Base-by-base conservation (phyloP, 2,888 invertebrate species). In the Perithous albicinctus region DNA sequence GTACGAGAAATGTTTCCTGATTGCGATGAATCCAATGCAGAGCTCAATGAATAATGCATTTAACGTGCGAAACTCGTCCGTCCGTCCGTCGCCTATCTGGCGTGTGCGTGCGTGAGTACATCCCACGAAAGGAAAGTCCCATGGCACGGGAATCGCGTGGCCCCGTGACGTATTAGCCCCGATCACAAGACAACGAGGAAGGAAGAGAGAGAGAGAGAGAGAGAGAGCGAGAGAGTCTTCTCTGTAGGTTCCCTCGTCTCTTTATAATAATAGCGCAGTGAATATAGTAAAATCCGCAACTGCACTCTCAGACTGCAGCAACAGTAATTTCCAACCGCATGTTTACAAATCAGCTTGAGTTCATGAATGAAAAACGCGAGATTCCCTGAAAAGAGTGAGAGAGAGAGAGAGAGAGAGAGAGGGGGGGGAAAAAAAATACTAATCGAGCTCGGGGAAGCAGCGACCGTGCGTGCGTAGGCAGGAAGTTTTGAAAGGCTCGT, bases 81-180 rank as follows among this genome's bases (percentile, higher is more conserved):
- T 67, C 74, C 63, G 56, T 74, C 23, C 20, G 26, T 70, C 20
- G 56, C 56, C 48, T 38, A 15, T 0, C 41, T 35, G 29, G 18
- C 18, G 64, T 56, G 41, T 38, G 43, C 51, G 69, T 75, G 78
- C 82, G 75, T 78, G 78, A 82, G 75, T 82, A 82, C 78, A 78
- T 84, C 82, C 79, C 83, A 85, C 82, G 82, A 83, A 75, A 82
- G 75, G 83, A 84, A 83, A 83, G 81, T 85, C 82, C 82, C 85
- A 85, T 84, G 81, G 75, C 74, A 72, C 75, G 70, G 75, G 82
- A 66, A 75, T 82, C 82, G 63, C 82, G 75, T 78, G 78, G 82
- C 82, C 66, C 82, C 82, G 75, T 82, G 82, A 78, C 83, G 83
- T 82, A 78, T 80, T 76, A 82, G 80, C 82, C 81, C 79, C 80